phyloP scores from a whole-genome alignment of 2,797 vertebrate species.

The Hypotaenidia philippensis region DNA sequence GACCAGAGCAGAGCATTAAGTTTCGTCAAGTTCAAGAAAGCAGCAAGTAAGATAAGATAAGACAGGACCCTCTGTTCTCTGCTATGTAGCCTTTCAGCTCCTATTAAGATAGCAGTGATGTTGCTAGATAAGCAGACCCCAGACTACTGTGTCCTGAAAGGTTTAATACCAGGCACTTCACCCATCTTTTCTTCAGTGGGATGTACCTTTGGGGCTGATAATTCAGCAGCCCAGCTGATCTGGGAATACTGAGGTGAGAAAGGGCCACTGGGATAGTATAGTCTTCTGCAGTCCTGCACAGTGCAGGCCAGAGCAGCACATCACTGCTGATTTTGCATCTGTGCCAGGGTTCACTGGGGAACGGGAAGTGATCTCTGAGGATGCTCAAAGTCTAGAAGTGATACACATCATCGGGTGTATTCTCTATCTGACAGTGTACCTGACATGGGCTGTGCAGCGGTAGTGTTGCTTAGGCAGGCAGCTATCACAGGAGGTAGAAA shows the following conservation, averaged over 20 bases:
- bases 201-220: neutral
- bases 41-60: neutral
- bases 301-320: neutral
- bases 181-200: neutral
- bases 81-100: neutral
- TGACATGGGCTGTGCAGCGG: neutral
- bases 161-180: neutral
- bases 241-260: neutral
- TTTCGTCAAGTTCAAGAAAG: constrained; percentile 29
- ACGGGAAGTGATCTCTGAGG: neutral
- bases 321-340: neutral
- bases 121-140: neutral
- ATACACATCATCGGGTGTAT: neutral
- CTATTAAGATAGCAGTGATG: neutral
- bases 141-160: neutral
- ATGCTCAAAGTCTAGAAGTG: neutral
- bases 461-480: neutral
- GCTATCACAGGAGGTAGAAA: neutral
- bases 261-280: neutral
- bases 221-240: neutral
- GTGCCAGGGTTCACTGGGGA: neutral
- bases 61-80: neutral
- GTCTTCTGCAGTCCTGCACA: neutral
- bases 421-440: neutral
- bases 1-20: neutral